Base-by-base conservation (phyloP, 2,797 vertebrate genomes). In the Mormyrops boulengeri region DNA sequence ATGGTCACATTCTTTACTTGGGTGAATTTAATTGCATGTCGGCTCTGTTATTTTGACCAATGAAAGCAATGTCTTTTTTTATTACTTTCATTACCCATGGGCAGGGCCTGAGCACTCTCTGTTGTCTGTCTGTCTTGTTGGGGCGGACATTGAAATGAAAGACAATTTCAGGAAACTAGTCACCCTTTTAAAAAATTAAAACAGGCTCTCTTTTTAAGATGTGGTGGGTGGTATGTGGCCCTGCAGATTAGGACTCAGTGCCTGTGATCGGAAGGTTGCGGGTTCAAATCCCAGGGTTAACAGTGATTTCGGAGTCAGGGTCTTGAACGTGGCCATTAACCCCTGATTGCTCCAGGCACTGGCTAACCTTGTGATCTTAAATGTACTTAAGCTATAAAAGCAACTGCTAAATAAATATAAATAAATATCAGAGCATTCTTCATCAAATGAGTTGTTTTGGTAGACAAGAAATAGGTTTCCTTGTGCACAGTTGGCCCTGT, bases 1-100 rank as follows among this genome's bases (percentile, higher is more conserved):
- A 86, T 47, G 80, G 30, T 85, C 80, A 66, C 82, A 85, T 86
- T 86, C 50, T 89, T 62, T 53, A 2, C 41, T 80, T 44, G 73
- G 41, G 6, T 80, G 34, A 80, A 80, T 80, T 80, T 80, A 80
- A 47, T 80, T 80, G 73, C 38, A 80, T 47, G 73, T 80, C 41
- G 73, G 73, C 41, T 80, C 73, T 80, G 41, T 80, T 80, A 80
- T 80, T 80, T 80, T 80, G 7, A 80, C 34, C 73, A 44, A n/a
- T n/a, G 38, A 19, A 80, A 80, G 38, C 38, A 19, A 44, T 41
- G 38, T 80, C 73, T 41, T 80, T 41, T 38, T 47, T 47, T 44
- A 8, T 80, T 47, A 19, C 38, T 80, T 47, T 80, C 73, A 44
- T 80, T 73, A 17, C 30, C 38, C 41, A 80, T 80, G 73, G 73